Conservation (phyloP, 2,797 vertebrate species). For the Fringilla coelebs region DNA sequence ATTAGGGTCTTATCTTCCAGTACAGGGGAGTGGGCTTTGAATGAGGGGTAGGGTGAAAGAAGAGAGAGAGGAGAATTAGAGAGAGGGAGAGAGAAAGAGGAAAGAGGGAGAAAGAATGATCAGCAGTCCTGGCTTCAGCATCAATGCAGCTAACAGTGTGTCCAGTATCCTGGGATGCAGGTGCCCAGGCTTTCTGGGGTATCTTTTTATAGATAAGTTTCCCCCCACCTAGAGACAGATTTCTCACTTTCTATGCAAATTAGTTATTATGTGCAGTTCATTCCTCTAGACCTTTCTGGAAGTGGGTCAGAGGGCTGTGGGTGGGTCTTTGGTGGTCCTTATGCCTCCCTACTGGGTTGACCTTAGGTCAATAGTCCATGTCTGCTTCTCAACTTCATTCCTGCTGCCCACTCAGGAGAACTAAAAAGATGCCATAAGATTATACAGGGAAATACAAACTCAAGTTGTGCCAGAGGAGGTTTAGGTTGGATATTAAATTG, state of each 20-base stretch:
- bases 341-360: no score
- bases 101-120: not conserved
- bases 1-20: not conserved
- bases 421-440: not conserved
- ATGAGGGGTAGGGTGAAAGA: not conserved
- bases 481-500: not conserved
- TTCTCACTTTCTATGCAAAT: not conserved
- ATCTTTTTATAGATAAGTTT: not conserved
- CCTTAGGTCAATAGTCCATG: no score
- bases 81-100: not conserved
- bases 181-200: not conserved
- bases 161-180: not conserved
- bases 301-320: not conserved
- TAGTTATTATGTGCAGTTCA: not conserved
- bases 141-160: no score
- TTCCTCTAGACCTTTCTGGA: not conserved
- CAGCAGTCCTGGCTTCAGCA: not conserved
- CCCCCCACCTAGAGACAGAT: not conserved
- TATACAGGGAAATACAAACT: not conserved
- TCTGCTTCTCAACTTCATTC: not conserved
- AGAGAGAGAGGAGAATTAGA: not conserved
- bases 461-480: not conserved
- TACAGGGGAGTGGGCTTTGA: not conserved
- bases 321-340: not conserved
- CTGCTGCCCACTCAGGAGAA: not conserved